Base-by-base conservation (phyloP, 2,888 invertebrate species). In the Spodoptera littoralis region DNA sequence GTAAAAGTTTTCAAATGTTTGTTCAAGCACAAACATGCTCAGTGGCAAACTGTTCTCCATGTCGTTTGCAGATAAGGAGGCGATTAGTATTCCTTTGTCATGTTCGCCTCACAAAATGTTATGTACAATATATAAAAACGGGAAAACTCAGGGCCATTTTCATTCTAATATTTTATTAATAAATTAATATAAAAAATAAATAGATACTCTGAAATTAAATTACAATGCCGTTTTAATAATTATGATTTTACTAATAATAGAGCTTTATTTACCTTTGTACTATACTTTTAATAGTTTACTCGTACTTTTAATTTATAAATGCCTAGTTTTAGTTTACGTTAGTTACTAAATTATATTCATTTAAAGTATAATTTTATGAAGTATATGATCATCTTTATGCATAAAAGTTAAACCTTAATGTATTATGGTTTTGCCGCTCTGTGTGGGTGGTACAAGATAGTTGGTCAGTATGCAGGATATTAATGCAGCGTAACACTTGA, bases 401-500 rank as follows among this genome's bases (percentile, higher is more conserved):
- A 52, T 62, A 47, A 59, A 68, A 36, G 43, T 47, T 24, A 60
- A 55, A 57, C 50, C 55, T 57, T 49, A 56, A 54, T 69, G 12
- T 51, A 63, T 62, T 65, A 58, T 43, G 8, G 2, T 46, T 47
- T 30, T 53, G 9, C 1, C 3, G 44, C 57, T 58, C 44, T 4
- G 11, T 45, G n/a, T 55, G 55, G 22, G 44, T 44, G 27, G 22
- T 45, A 4, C 4, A 22, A 36, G n/a, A 22, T 63, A 53, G 45
- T 36, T 24, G 50, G 27, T 8, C 24, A 53, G 27, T 46, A 66
- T 24, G 56, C 64, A 47, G 18, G 50, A 61, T 83, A 86, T 87
- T 89, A 90, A 90, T 87, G 84, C 86, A 87, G 81, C 82, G 82
- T 82, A 79, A 84, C 90, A 87, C 88, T 91, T 88, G 82, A 84